Conservation (phyloP, 2,797 vertebrate genomes). For the Cossypha niveicapilla region DNA sequence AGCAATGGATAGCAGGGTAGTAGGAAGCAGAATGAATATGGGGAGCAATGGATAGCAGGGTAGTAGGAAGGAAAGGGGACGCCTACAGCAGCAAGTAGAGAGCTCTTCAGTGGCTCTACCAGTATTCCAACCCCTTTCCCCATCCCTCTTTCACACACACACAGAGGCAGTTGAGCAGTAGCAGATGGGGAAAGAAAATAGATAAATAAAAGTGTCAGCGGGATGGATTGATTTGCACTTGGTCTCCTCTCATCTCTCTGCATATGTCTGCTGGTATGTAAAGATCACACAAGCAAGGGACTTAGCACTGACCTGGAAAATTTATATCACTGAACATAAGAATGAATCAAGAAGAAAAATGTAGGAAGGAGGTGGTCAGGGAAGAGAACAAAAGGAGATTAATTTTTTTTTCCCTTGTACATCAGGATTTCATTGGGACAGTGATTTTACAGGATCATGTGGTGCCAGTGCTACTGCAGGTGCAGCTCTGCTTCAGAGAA, state of each 20-base stretch:
- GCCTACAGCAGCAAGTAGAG: neutral
- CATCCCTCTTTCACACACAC: neutral
- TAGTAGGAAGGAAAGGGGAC: neutral
- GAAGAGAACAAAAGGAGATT: neutral
- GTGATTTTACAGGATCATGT: neutral
- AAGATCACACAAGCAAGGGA: slow-evolving; percentile 14
- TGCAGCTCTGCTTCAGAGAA: neutral
- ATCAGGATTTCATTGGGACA: neutral
- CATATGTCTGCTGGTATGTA: neutral
- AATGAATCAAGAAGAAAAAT: slow-evolving; percentile 37
- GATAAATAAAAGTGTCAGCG: slow-evolving; percentile 39
- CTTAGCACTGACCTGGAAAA: slow-evolving; percentile 32
- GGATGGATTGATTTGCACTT: slow-evolving; percentile 31
- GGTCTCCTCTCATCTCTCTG: neutral
- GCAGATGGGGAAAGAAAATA: slow-evolving; percentile 9
- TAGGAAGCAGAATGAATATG: neutral
- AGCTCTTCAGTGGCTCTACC: neutral
- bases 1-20: neutral
- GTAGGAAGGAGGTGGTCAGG: neutral
- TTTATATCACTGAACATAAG: slow-evolving; percentile 24
- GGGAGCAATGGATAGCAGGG: neutral
- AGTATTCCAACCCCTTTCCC: neutral
- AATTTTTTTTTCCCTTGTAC: neutral
- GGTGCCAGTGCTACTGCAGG: neutral
- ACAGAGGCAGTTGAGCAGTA: neutral